Base-by-base conservation (phyloP, 1,140 invertebrate genomes). In the Meloidogyne exigua region DNA sequence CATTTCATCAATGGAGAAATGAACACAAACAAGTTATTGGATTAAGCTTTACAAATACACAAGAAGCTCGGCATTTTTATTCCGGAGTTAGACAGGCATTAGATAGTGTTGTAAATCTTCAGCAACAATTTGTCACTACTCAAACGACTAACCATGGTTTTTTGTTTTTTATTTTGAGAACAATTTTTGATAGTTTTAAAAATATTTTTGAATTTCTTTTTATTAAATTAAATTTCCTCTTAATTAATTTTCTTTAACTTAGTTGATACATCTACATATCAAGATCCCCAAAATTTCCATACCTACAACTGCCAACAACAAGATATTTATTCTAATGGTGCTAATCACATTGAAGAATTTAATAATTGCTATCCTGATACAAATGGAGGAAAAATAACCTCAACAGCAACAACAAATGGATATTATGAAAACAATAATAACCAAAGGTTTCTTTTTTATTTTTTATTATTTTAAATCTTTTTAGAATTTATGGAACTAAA, bases 11-110 rank as follows among this genome's bases (percentile, higher is more conserved):
- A 21, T 71, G 69, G 69, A 44, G 69, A 42, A 71, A 71, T 44
- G 69, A 71, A 62, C 69, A 71, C 11, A 71, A 71, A 44, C 69
- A 71, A 42, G 69, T 71, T 71, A 71, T 71, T 42, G 69, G 69
- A 18, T 62, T 71, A 26, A 71, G 62, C 13, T 71, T 71, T 42
- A 49, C 69, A 26, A 71, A 71, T n/a, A 62, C 44, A 21, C 69
- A 71, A 44, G 69, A 62, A 28, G 68, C 21, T 32, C 28, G 21
- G 11, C 39, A 68, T 32, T 36, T 68, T 68, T 32, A 68, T 42
- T 32, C 66, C n/a, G 28, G 66, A 26, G 66, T 36, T n/a, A 68
- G 28, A 36, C 28, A 68, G 21, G 39, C 66, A 32, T 68, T 68
- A 21, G 66, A 36, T 68, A 68, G 49, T 57, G 18, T 57, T 57